Conservation (phyloP, 2,113 vertebrate genomes). For the Aegotheles bennettii region DNA sequence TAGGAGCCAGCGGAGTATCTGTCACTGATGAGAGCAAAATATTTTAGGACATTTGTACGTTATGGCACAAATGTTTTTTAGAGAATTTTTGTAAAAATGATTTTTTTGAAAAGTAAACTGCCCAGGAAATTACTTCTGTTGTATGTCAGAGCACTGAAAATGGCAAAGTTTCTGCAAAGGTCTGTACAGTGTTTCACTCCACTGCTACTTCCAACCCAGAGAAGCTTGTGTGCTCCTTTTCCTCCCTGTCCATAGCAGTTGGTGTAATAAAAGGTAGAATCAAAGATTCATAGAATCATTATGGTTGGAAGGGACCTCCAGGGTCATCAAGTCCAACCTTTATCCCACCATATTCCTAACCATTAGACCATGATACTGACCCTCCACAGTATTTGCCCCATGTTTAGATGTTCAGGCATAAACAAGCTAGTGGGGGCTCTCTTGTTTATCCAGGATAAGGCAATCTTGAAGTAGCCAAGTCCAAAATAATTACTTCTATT, state of each 20-base stretch:
- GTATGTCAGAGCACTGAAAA: background rate
- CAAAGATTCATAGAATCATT: too few relatives aligned
- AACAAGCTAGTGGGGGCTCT: background rate
- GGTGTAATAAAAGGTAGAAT: background rate
- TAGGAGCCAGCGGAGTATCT: conserved; percentile 22
- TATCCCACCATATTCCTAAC: too few relatives aligned
- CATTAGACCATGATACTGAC: too few relatives aligned
- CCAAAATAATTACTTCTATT: background rate
- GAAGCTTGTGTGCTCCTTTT: background rate
- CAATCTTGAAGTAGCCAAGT: background rate
- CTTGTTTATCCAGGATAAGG: background rate
- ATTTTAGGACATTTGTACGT: conserved; percentile 53
- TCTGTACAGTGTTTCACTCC: background rate
- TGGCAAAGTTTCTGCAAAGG: background rate
- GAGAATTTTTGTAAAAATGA: background rate
- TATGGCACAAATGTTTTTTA: background rate
- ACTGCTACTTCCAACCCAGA: background rate
- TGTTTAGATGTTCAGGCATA: background rate
- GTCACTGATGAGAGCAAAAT: conserved; percentile 22
- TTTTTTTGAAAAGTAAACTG: background rate
- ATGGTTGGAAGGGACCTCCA: too few relatives aligned
- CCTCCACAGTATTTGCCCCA: background rate
- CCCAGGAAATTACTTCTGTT: background rate
- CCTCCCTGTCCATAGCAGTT: background rate
- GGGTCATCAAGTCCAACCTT: too few relatives aligned